phyloP scores from a whole-genome alignment of 64 coral and sea anemone species.

The Porites lutea region DNA sequence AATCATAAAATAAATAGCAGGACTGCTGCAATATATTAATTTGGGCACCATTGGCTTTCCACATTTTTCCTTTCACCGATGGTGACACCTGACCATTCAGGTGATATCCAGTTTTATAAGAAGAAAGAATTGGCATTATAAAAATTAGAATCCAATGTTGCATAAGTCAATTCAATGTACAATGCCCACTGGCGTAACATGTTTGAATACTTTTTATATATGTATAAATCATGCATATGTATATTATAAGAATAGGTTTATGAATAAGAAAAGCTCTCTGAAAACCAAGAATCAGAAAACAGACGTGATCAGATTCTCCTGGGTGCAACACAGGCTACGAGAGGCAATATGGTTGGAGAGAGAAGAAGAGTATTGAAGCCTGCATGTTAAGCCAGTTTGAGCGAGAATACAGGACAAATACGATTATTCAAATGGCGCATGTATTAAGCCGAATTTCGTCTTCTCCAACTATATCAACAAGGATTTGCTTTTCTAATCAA shows the following conservation, averaged over 20 bases:
- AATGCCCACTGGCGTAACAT: conserved; percentile 33
- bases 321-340: too few species aligned
- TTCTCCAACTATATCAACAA: not conserved
- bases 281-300: not conserved
- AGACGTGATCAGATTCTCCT: not conserved
- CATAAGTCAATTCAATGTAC: conserved; percentile 32
- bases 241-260: conserved; percentile 60
- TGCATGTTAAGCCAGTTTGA: not conserved
- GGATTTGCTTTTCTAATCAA: not conserved
- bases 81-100: conserved; percentile 7
- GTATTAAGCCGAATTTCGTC: not conserved
- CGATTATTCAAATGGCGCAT: not conserved
- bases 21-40: conserved; percentile 59
- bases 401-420: not conserved
- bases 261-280: conserved; percentile 8
- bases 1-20: conserved; percentile 59
- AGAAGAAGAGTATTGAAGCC: not conserved
- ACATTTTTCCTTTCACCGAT: conserved; percentile 40
- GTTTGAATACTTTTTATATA: conserved; percentile 43
- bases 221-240: conserved; percentile 57
- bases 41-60: conserved; percentile 11
- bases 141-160: conserved; percentile 38
- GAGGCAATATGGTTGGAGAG: not conserved
- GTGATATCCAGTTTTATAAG: conserved; percentile 32
- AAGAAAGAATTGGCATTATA: conserved; percentile 49